phyloP scores from a whole-genome alignment of 2,113 vertebrate species.

The Gallinago paraguaiae region DNA sequence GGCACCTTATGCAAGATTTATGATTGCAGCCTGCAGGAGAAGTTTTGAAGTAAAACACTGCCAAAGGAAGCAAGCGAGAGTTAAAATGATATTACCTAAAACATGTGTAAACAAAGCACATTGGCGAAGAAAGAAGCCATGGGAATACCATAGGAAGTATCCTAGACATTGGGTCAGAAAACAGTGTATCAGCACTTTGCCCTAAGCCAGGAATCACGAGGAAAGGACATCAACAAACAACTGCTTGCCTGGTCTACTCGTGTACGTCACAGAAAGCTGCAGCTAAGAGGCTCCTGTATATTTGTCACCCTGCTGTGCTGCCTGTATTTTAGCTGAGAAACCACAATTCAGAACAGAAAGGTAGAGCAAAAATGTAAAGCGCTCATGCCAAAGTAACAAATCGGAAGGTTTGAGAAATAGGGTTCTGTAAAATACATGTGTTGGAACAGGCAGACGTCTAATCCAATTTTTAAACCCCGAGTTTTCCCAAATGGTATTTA shows the following conservation, averaged over 20 bases:
- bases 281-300: not conserved
- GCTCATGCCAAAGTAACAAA: not conserved
- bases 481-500: not conserved
- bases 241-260: not conserved
- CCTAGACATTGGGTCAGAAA: not conserved
- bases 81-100: not conserved
- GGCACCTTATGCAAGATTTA: slow-evolving; percentile 44
- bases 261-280: not conserved
- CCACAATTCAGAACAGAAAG: not conserved
- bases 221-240: not conserved
- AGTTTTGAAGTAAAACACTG: not conserved
- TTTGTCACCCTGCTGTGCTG: not conserved
- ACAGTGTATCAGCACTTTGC: not conserved
- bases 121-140: not conserved
- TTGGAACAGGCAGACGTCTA: not conserved
- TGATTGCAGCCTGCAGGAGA: not conserved
- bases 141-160: not conserved
- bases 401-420: not conserved
- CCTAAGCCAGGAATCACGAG: not conserved
- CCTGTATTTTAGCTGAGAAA: not conserved
- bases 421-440: not conserved
- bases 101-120: not conserved
- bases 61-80: not conserved
- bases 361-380: not conserved
- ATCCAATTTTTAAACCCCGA: not conserved